Evolutionary conservation across 2,113 vertebrate species (phyloP).

Genomic region (Lichenostomus cassidix): DNA sequence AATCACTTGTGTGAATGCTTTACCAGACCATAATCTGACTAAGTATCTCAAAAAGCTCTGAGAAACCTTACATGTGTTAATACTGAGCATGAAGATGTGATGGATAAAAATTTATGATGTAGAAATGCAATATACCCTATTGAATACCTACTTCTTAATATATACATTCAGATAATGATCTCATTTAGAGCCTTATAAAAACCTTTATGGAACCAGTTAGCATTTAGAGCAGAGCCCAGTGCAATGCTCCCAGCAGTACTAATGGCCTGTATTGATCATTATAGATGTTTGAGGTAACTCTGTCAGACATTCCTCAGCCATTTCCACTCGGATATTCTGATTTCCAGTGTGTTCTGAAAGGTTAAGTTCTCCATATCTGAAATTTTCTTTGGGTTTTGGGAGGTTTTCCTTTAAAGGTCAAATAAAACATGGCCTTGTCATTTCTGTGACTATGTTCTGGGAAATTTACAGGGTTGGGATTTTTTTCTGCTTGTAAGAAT

Average conservation of each 20-base stretch:
- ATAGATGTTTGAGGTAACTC: neutral
- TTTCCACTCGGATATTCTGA: neutral
- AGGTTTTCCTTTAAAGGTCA: neutral
- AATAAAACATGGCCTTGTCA: neutral
- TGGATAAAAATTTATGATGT: neutral
- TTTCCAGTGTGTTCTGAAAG: neutral
- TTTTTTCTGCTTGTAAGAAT: neutral
- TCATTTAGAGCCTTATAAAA: slow-evolving; percentile 3
- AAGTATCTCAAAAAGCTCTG: neutral
- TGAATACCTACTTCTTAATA: neutral
- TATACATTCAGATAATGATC: neutral
- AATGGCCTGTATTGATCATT: neutral
- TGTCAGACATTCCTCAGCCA: neutral
- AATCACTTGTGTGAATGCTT: neutral
- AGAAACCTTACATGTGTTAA: neutral
- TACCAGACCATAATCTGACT: neutral
- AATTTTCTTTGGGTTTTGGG: neutral
- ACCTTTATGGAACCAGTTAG: neutral
- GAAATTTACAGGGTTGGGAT: neutral
- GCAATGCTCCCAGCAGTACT: neutral
- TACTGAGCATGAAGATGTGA: neutral
- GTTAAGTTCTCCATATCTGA: neutral
- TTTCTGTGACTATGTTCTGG: neutral
- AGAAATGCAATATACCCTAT: neutral
- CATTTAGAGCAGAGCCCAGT: neutral